phyloP scores from a whole-genome alignment of 2,113 vertebrate genomes.

The Melospiza georgiana region DNA sequence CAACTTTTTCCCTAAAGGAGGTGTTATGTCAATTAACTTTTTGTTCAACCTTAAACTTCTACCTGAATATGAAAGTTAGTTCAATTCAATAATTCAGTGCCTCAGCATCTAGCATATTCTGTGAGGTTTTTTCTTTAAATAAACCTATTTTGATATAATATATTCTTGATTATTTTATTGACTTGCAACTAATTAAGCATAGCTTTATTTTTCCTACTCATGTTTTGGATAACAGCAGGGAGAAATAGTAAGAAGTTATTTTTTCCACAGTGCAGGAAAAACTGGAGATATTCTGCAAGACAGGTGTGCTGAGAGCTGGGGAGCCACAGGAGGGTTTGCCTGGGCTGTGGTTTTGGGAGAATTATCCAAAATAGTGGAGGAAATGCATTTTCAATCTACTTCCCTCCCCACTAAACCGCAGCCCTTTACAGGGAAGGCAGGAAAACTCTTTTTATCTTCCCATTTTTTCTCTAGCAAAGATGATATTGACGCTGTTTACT shows the following conservation, averaged over 20 bases:
- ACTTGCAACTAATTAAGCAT: not conserved
- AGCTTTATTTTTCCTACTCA: not conserved
- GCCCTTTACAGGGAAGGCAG: too few relatives aligned
- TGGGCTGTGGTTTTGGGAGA: too few relatives aligned
- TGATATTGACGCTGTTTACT: too few relatives aligned
- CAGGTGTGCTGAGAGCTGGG: not conserved
- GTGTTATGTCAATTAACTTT: not conserved
- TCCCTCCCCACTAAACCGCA: too few relatives aligned
- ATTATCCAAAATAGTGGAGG: too few relatives aligned
- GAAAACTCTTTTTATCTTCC: too few relatives aligned
- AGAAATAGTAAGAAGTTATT: not conserved
- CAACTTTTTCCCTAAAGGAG: not conserved
- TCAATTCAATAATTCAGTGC: not conserved
- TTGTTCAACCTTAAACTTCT: not conserved
- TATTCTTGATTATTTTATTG: not conserved
- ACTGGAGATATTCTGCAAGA: not conserved
- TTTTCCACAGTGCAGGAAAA: not conserved
- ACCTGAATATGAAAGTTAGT: not conserved
- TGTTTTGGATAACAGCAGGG: accelerated
- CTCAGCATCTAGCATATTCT: not conserved
- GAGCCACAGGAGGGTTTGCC: too few relatives aligned
- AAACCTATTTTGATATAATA: not conserved
- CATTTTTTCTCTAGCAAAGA: too few relatives aligned
- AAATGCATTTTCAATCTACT: too few relatives aligned
- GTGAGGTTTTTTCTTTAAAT: not conserved